These are phyloP conservation scores for Montipora efflorescens DNA, from an alignment of 64 coral and sea anemone species.

Conservation along the genomic window DNA sequence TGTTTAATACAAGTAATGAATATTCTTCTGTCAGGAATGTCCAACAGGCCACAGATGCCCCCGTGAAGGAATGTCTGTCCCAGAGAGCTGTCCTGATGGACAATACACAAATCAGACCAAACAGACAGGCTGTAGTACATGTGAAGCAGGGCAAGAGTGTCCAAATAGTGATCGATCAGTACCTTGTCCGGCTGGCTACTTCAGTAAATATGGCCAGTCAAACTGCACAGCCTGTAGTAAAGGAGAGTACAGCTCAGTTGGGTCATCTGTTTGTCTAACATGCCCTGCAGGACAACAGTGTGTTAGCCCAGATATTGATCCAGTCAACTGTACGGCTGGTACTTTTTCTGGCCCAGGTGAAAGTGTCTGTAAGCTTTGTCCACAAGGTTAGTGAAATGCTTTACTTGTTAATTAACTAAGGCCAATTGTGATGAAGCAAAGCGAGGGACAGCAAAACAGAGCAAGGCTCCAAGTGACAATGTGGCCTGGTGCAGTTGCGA, in stretches of 20 bases:
- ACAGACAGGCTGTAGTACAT: slow-evolving; percentile 75
- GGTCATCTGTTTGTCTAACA: slow-evolving; percentile 73
- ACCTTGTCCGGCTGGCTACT: slow-evolving; percentile 84
- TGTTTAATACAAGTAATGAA: not conserved
- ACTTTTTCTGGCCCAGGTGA: slow-evolving; percentile 80
- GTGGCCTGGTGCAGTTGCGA: no score
- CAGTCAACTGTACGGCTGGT: slow-evolving; percentile 88
- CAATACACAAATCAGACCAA: slow-evolving; percentile 84
- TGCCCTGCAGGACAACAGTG: slow-evolving; percentile 95
- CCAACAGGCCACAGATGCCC: slow-evolving; percentile 79
- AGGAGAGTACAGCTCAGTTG: slow-evolving; percentile 74
- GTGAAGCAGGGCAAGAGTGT: slow-evolving; percentile 86
- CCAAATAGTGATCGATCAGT: slow-evolving; percentile 76
- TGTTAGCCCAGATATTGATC: slow-evolving; percentile 60
- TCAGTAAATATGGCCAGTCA: slow-evolving; percentile 84
- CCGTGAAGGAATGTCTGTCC: slow-evolving; percentile 63
- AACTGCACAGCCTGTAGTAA: slow-evolving; percentile 67
- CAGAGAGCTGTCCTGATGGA: slow-evolving; percentile 81
- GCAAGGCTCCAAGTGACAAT: no score
- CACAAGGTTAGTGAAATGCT: slow-evolving; percentile 60
- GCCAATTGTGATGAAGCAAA: not conserved
- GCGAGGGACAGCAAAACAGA: no score
- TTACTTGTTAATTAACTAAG: not conserved
- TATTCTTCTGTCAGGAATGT: slow-evolving; percentile 58
- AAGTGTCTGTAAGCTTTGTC: slow-evolving; percentile 72